Evolutionary conservation across 2,113 vertebrate species (phyloP), one percentile per base, ranked within the genome.

Genomic region (Vicugna pacos): DNA sequence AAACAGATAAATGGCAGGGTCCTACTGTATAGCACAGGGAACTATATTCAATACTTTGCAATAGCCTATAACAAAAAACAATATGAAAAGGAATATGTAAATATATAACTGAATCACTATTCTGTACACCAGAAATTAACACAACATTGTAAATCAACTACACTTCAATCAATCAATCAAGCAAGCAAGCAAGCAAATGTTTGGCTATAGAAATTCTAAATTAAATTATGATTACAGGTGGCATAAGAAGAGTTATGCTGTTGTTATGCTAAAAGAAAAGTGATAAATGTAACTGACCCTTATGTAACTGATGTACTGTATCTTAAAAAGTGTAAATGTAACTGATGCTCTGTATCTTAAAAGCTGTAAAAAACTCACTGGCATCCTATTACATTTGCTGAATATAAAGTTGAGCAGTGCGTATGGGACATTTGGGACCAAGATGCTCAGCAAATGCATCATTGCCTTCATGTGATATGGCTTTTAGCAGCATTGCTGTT

Each of bases 401-500:
- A 91, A 93, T 30, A 62, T 48, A 92, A 91, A 94, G 50, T 65
- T 77, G 88, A 11, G 0, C 89, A 96, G 76, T 75, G 22, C 3
- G 62, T 80, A 64, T 77, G 48, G 88, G 96, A 72, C 91, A 95
- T 50, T 72, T 96, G 91, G 93, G 97, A 76, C 72, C 8, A 96
- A 96, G 73, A 38, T 89, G 67, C 3, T 62, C 95, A 89, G 42
- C 38, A 97, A 80, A 97, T 93, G 95, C 80, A 97, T 96, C 84
- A 38, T 72, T 97, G 79, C n/a, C 75, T 98, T 50, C 77, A 97
- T 85, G 48, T 85, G 81, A 50, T 24, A 28, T 26, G 8, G 48
- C 56, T 38, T 14, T 84, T 60, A 16, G 79, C 17, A 52, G 4
- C 64, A 93, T 86, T 10, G 28, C 52, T 85, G 38, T 83, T 58